These are phyloP conservation scores for Trypoxylus dichotomus DNA, from an alignment of 1,140 invertebrate species.

Conservation along the genomic window DNA sequence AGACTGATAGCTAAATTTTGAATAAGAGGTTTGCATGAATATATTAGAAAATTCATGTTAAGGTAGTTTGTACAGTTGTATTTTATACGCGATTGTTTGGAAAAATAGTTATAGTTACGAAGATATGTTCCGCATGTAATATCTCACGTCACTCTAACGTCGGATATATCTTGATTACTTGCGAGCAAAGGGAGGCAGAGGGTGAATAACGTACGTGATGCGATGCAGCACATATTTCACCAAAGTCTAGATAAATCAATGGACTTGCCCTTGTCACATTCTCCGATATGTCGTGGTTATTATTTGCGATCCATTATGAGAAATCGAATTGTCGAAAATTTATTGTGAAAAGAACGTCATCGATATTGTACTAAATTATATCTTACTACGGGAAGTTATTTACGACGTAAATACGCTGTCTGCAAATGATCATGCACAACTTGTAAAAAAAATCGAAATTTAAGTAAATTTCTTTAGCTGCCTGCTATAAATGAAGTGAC, in stretches of 20 bases:
- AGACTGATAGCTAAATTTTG: too few relatives aligned
- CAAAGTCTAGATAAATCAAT: constrained; percentile 50
- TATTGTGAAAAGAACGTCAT: not conserved
- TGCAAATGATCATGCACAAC: too few relatives aligned
- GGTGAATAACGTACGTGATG: constrained; percentile 45
- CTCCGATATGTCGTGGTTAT: constrained; percentile 23
- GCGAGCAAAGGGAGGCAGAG: constrained; percentile 29
- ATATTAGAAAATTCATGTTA: too few relatives aligned
- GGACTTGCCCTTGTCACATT: constrained; percentile 33
- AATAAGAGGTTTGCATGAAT: too few relatives aligned
- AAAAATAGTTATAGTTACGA: constrained; percentile 44
- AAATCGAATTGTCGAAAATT: not conserved
- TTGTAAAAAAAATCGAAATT: too few relatives aligned
- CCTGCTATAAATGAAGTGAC: too few relatives aligned
- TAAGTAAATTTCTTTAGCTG: too few relatives aligned
- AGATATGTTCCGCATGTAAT: constrained; percentile 44
- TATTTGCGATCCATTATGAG: constrained; percentile 21
- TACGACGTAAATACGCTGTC: too few relatives aligned
- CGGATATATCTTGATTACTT: constrained; percentile 51
- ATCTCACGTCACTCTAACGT: constrained; percentile 46
- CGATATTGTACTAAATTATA: not conserved
- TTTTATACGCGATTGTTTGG: not conserved
- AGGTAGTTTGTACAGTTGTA: not conserved
- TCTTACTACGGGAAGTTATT: not conserved
- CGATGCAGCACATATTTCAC: constrained; percentile 50